phyloP scores from a whole-genome alignment of 2,113 vertebrate genomes.

The Lathamus discolor region DNA sequence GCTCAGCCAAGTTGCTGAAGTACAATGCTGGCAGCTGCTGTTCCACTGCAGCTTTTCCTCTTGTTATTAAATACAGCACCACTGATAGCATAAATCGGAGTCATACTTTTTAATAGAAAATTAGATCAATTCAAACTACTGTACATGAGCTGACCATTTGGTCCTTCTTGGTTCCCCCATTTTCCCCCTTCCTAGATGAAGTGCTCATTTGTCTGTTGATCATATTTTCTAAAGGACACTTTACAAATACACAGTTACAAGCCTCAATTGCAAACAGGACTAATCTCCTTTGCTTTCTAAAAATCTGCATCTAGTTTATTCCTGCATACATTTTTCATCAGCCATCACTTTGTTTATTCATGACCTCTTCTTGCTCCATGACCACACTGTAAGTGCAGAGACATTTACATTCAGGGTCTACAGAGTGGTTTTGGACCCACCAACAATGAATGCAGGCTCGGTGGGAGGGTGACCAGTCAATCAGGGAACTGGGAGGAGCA shows the following conservation, averaged over 20 bases:
- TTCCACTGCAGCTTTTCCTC: neutral
- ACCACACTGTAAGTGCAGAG: neutral
- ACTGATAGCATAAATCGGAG: neutral
- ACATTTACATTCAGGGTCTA: neutral
- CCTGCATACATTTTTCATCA: neutral
- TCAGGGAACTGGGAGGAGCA: neutral
- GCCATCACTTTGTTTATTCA: neutral
- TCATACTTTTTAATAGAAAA: neutral
- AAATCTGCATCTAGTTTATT: neutral
- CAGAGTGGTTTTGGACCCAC: neutral
- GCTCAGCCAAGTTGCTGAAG: neutral
- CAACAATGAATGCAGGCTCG: neutral
- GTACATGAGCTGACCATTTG: neutral
- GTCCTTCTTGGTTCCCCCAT: neutral
- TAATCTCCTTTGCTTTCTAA: neutral
- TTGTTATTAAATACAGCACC: neutral
- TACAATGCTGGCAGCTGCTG: neutral
- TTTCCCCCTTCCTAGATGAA: neutral
- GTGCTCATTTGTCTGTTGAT: neutral
- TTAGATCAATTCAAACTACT: neutral
- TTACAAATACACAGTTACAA: neutral
- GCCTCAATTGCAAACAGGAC: neutral
- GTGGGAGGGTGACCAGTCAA: neutral
- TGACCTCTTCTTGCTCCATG: neutral
- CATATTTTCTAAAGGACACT: neutral